Conservation (phyloP, 2,888 invertebrate species). For the Vandiemenella viatica region DNA sequence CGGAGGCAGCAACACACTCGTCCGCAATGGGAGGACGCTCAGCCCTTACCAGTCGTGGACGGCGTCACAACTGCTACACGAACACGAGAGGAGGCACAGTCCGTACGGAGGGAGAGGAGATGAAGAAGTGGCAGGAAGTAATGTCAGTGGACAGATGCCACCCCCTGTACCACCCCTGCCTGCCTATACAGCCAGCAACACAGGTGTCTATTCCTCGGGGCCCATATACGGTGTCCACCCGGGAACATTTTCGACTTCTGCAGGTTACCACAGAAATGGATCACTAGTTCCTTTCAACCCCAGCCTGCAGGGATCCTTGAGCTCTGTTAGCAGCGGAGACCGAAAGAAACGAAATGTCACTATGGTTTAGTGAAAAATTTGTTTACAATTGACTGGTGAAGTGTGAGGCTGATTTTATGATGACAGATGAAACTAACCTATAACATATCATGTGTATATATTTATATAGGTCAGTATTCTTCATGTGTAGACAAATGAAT, state of each 20-base stretch:
- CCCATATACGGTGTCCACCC: constrained; percentile 16
- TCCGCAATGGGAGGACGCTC: constrained; percentile 29
- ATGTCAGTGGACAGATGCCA: constrained; percentile 19
- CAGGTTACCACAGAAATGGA: constrained; percentile 25
- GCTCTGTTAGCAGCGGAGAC: constrained; percentile 36
- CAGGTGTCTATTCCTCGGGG: constrained; percentile 12
- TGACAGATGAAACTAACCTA: background rate
- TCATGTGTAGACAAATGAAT: background rate
- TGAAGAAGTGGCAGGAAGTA: background rate
- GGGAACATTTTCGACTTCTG: constrained; percentile 12
- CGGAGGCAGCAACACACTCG: constrained; percentile 24
- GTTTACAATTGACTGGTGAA: background rate
- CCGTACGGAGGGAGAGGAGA: constrained; percentile 24
- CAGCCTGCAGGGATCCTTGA: constrained; percentile 38
- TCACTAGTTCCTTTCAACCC: constrained; percentile 30
- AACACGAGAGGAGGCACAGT: constrained; percentile 39
- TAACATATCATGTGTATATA: background rate
- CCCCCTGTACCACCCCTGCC: constrained; percentile 40
- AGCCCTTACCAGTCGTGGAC: constrained; percentile 44
- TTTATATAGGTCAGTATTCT: background rate
- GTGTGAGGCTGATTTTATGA: background rate
- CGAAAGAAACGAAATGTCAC: constrained; percentile 42
- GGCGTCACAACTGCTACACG: constrained; percentile 40
- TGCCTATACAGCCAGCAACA: constrained; percentile 25
- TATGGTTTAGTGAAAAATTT: constrained; percentile 32